These are phyloP conservation scores for Podocnemis expansa DNA, from an alignment of 2,113 vertebrate genomes.

Conservation along the genomic window DNA sequence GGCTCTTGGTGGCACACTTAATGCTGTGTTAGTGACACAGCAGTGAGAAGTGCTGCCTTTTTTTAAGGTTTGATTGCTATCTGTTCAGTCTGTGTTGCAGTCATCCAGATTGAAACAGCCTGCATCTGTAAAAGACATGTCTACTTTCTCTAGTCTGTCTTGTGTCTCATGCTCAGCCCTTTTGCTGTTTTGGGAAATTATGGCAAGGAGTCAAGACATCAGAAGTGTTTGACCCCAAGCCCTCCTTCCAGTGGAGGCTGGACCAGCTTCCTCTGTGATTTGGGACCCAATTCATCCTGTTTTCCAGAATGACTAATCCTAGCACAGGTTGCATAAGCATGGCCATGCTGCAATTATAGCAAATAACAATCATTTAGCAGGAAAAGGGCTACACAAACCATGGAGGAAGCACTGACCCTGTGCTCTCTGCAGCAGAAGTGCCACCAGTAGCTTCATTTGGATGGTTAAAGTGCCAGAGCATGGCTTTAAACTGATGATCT, in stretches of 20 bases:
- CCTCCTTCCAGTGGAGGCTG: fast-evolving
- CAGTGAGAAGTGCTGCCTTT: no score
- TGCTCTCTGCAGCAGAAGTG: fast-evolving
- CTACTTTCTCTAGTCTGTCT: background rate
- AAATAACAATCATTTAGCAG: background rate
- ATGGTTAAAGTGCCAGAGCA: no score
- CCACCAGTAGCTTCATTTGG: conserved; percentile 53
- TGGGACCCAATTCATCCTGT: conserved; percentile 39
- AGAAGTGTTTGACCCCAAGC: conserved; percentile 2
- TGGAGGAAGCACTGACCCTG: conserved; percentile 38
- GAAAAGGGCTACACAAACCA: conserved; percentile 13
- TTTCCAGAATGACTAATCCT: conserved; percentile 43
- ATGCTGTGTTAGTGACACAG: no score
- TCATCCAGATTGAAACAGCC: background rate
- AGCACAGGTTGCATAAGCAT: conserved; percentile 48
- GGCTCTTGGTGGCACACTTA: no score
- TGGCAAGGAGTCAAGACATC: background rate
- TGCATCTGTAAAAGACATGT: background rate
- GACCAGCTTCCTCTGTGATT: background rate
- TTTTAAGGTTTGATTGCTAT: background rate
- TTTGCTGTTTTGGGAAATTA: background rate
- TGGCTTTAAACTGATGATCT: background rate
- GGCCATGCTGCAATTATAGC: conserved; percentile 33
- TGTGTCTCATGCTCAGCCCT: background rate
- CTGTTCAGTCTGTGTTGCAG: background rate